phyloP scores from a whole-genome alignment of 2,113 vertebrate species.

The Burhinus bistriatus region DNA sequence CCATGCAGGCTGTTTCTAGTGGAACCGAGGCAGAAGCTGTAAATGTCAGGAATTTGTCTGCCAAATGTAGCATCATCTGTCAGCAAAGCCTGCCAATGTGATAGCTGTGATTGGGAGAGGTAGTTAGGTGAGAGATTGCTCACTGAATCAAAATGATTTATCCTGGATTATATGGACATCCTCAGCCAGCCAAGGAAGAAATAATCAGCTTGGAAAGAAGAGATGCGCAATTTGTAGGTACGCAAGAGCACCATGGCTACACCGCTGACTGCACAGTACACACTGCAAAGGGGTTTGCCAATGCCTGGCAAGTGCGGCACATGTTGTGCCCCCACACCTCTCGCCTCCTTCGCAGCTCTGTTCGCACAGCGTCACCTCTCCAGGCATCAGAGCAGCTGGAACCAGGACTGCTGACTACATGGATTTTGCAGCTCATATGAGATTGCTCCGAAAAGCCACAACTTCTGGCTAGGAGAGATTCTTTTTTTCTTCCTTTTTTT shows the following conservation, averaged over 20 bases:
- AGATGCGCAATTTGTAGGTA: neutral
- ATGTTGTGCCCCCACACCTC: neutral
- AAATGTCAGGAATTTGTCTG: constrained; percentile 18
- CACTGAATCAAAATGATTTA: neutral
- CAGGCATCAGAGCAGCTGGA: neutral
- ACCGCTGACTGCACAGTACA: neutral
- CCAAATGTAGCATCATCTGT: neutral
- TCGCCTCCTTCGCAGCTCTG: neutral
- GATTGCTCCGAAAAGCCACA: neutral
- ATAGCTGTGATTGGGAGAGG: neutral
- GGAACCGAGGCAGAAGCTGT: neutral
- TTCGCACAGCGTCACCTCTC: neutral
- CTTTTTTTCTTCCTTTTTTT: neutral
- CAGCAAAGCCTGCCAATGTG: neutral
- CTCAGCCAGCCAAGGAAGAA: neutral
- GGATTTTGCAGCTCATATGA: neutral
- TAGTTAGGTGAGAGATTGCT: neutral
- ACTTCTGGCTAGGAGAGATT: neutral
- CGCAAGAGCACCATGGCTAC: neutral
- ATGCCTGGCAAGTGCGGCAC: neutral
- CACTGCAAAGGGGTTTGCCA: neutral
- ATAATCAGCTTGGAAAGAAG: neutral
- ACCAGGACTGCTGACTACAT: neutral
- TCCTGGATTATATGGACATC: neutral
- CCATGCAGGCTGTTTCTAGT: neutral